Base-by-base conservation (phyloP, 2,888 invertebrate genomes). In the Noctua comes region DNA sequence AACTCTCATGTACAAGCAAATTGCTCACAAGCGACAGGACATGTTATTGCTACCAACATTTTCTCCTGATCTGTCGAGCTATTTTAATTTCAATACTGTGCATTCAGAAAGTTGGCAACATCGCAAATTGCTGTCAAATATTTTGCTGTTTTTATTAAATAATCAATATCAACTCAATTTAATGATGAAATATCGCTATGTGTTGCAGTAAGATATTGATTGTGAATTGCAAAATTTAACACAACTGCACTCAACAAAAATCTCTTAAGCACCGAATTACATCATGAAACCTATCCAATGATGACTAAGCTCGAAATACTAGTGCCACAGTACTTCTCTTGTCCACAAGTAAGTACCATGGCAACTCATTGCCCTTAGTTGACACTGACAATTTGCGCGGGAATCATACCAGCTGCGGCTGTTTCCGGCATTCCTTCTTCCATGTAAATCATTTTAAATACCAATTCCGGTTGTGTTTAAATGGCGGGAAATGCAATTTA, bases 361-460 rank as follows among this genome's bases (percentile, higher is more conserved):
- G 69, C 78, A 66, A 71, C 80, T 88, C 86, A 78, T 88, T 88
- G 89, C 89, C 89, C 89, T 89, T 70, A 89, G 83, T 89, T 88
- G 88, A 88, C 88, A 88, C 84, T 75, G 69, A 62, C 86, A 89
- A 88, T 88, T 88, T 85, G 84, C 88, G 89, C 88, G 86, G 88
- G 81, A 88, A 83, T 66, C 80, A 79, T 54, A 79, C 48, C 89
- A 87, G 88, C 88, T 88, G 88, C 75, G 75, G 3, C 71, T 16
- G 79, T 69, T 87, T 89, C 88, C 81, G 81, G 81, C 89, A 88
- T 86, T 84, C 89, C 77, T 78, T 86, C 76, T 78, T 54, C 40
- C 46, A 81, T 68, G 79, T 83, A 87, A 85, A 80, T 73, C 70
- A 77, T 80, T 84, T 86, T 84, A 86, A 76, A 84, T 74, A 72